Evolutionary conservation across 2,888 invertebrate species (phyloP).

Genomic region (Rotaria socialis): DNA sequence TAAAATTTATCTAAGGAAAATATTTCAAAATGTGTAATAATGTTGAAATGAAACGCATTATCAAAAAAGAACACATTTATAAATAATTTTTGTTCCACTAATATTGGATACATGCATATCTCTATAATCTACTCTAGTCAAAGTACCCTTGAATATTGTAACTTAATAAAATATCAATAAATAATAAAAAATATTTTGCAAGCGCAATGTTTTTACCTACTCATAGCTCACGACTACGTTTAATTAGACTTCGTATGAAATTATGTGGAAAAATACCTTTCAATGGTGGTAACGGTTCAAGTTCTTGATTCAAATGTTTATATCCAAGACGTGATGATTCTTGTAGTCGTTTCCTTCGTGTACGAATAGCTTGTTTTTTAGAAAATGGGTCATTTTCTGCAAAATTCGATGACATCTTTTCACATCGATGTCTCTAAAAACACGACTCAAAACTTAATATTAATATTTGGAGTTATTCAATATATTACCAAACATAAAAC

Average conservation of each 20-base stretch:
- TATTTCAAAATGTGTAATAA: too few species aligned
- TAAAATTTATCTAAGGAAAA: too few species aligned
- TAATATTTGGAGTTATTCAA: neutral
- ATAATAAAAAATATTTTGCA: neutral
- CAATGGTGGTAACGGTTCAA: neutral
- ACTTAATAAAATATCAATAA: neutral
- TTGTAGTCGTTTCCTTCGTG: conserved; percentile 11
- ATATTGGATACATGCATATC: too few species aligned
- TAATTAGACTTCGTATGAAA: too few species aligned
- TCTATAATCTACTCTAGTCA: too few species aligned
- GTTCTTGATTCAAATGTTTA: neutral
- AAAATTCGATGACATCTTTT: neutral
- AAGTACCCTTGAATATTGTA: too few species aligned
- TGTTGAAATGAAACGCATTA: too few species aligned
- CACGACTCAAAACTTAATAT: neutral
- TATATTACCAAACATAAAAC: neutral
- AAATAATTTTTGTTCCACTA: too few species aligned
- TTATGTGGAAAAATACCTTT: neutral
- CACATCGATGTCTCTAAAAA: neutral
- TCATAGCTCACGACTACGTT: too few species aligned
- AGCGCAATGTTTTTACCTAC: too few species aligned
- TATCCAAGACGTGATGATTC: conserved; percentile 30
- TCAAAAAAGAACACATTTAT: too few species aligned
- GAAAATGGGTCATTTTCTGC: neutral
- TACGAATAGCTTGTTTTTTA: conserved; percentile 9